Percentiles rank a stretch among this genome's conserved stretches.
phyloP scores from a whole-genome alignment of 1,140 invertebrate species.

The Ptiloglossa arizonensis region DNA sequence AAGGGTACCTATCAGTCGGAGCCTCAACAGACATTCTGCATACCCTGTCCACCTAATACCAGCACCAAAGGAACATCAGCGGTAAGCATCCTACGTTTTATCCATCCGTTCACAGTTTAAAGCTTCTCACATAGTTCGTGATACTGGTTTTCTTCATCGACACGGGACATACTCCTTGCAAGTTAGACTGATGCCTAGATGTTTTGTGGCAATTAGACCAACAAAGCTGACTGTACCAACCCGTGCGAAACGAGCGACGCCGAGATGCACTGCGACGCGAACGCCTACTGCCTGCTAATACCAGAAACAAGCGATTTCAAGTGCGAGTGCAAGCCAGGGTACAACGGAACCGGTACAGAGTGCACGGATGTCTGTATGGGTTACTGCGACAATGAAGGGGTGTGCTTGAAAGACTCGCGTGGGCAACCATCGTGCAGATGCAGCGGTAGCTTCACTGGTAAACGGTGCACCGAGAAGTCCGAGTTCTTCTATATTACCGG shows the following conservation, averaged over 20 bases:
- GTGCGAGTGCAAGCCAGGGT: conserved; percentile 97
- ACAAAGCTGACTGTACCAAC: conserved; percentile 93
- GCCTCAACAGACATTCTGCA: conserved; percentile 93
- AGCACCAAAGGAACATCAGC: conserved; percentile 92
- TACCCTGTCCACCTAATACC: conserved; percentile 95
- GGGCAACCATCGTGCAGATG: conserved; percentile 94
- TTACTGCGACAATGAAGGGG: conserved; percentile 95
- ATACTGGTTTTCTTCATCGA: too few species aligned
- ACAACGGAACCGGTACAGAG: conserved; percentile 92
- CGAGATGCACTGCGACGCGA: conserved; percentile 92
- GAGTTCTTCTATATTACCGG: conserved; percentile 97
- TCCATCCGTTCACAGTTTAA: too few species aligned
- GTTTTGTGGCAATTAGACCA: conserved; percentile 81
- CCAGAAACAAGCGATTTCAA: conserved; percentile 93
- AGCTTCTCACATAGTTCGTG: too few species aligned
- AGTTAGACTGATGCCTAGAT: too few species aligned
- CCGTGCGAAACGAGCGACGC: conserved; percentile 93
- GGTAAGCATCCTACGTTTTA: conserved; percentile 85
- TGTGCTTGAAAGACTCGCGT: conserved; percentile 92
- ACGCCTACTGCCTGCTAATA: conserved; percentile 94
- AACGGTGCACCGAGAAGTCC: conserved; percentile 93
- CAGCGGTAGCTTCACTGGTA: conserved; percentile 95
- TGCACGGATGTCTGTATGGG: conserved; percentile 93
- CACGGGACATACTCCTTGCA: not conserved
- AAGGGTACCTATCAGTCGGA: conserved; percentile 97